Evolutionary conservation across 2,113 vertebrate genomes (phyloP).

Genomic region (Plestiodon gilberti): DNA sequence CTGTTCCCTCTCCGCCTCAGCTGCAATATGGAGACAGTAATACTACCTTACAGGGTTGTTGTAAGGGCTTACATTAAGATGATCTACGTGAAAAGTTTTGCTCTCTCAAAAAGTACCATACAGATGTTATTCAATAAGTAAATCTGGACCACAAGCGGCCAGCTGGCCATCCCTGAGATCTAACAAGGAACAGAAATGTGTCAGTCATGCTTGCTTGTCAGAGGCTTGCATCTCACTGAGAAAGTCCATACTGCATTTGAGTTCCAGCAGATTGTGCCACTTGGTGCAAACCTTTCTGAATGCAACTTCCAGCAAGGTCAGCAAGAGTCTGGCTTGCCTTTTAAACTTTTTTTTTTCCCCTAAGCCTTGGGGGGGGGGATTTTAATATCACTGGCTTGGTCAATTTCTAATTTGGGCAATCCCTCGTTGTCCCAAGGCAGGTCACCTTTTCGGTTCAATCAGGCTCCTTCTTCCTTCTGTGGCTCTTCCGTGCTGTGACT

Average conservation of each 20-base stretch:
- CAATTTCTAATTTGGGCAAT: conserved; percentile 33
- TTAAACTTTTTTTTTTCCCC: conserved; percentile 26
- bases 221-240: background rate
- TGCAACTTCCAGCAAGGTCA: background rate
- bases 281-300: background rate
- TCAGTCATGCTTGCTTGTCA: too few relatives aligned
- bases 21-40: too few relatives aligned
- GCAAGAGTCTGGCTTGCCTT: rapidly evolving
- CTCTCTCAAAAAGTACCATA: too few relatives aligned
- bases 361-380: conserved; percentile 36
- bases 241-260: background rate
- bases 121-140: too few relatives aligned
- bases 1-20: too few relatives aligned
- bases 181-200: too few relatives aligned
- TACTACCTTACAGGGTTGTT: too few relatives aligned
- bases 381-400: conserved; percentile 39
- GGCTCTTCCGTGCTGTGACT: rapidly evolving
- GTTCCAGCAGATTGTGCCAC: too few relatives aligned
- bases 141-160: too few relatives aligned
- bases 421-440: conserved; percentile 32
- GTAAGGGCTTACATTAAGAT: too few relatives aligned
- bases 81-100: too few relatives aligned
- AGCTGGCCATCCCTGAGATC: too few relatives aligned
- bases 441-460: conserved; percentile 42
- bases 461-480: background rate